phyloP scores from a whole-genome alignment of 2,113 vertebrate species.

The Willisornis vidua region DNA sequence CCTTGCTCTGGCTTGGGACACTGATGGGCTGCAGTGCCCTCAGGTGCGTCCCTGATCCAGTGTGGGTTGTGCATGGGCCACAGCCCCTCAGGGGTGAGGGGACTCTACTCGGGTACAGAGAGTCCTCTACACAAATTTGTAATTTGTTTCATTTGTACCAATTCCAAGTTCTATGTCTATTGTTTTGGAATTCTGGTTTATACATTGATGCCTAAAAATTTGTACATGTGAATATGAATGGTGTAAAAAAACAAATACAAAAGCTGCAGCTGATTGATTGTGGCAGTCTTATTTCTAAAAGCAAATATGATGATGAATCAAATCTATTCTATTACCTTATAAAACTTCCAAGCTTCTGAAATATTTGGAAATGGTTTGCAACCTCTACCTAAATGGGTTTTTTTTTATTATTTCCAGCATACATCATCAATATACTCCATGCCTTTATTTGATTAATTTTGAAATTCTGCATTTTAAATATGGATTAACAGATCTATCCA shows the following conservation, averaged over 20 bases:
- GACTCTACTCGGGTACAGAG: neutral
- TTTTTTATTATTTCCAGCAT: neutral
- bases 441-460: neutral
- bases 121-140: neutral
- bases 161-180: neutral
- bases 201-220: neutral
- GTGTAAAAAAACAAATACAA: neutral
- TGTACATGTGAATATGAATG: neutral
- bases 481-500: neutral
- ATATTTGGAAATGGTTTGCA: neutral
- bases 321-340: neutral
- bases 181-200: neutral
- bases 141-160: neutral
- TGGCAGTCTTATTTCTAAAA: neutral
- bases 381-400: neutral
- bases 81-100: neutral
- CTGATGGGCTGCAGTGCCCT: neutral
- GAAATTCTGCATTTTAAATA: neutral
- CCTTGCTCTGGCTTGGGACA: accelerated
- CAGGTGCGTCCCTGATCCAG: neutral
- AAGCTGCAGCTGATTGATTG: neutral
- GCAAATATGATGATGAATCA: neutral
- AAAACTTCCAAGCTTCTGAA: neutral
- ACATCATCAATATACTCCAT: neutral
- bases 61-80: neutral